Evolutionary conservation across 1,140 invertebrate species (phyloP).

Genomic region (Lordiphosa mommai): DNA sequence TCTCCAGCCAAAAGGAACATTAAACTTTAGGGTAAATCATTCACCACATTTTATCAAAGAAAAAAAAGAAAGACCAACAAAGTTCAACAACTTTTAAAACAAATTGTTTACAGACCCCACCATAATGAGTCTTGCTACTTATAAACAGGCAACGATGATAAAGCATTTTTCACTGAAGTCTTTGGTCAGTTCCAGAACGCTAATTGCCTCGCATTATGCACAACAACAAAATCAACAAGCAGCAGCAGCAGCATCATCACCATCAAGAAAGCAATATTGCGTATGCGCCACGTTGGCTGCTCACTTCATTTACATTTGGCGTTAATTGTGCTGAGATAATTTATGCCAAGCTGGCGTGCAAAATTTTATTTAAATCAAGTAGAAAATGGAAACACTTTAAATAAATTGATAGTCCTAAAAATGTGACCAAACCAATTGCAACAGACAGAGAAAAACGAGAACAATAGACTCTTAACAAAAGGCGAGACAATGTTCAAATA

Average conservation of each 20-base stretch:
- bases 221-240: slow-evolving; percentile 3
- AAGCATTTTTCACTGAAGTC: neutral
- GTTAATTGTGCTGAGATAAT: slow-evolving; percentile 9
- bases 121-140: no score
- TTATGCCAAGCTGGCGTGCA: slow-evolving; percentile 4
- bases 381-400: neutral
- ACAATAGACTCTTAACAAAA: neutral
- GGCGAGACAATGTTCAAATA: neutral
- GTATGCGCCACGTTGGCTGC: slow-evolving; percentile 10
- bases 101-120: slow-evolving; percentile 19
- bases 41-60: no score
- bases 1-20: neutral
- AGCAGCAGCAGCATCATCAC: neutral
- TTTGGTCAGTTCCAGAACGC: neutral
- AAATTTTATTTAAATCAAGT: slow-evolving; percentile 16
- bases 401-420: neutral
- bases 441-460: slow-evolving; percentile 2
- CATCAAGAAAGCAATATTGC: slow-evolving; percentile 1
- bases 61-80: neutral
- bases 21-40: neutral
- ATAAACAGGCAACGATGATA: neutral
- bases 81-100: slow-evolving; percentile 20
- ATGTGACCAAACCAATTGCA: neutral
- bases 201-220: slow-evolving; percentile 7
- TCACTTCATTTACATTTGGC: slow-evolving; percentile 3